A percentile compares a stretch with the other conserved stretches of the same genome.
phyloP scores from a whole-genome alignment of 2,888 invertebrate species.

The Camptogramma bilineatum region DNA sequence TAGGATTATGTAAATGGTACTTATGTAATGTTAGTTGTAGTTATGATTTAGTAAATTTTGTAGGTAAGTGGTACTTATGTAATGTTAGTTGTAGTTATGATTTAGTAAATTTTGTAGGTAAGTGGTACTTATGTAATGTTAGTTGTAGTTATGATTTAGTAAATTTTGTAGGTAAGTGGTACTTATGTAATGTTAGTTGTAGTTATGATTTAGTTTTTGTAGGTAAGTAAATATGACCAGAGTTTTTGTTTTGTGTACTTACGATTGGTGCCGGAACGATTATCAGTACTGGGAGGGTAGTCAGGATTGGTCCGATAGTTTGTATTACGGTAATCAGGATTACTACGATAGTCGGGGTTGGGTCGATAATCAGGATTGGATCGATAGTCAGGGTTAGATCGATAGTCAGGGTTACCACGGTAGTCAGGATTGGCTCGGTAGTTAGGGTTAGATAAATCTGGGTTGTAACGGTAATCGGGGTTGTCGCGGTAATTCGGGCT shows the following conservation, averaged over 20 bases:
- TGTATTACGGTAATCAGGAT: slow-evolving; percentile 22
- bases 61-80: neutral
- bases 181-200: neutral
- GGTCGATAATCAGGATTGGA: slow-evolving; percentile 21
- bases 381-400: slow-evolving; percentile 11
- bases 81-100: too few relatives aligned
- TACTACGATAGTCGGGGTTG: slow-evolving; percentile 21
- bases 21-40: too few relatives aligned
- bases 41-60: too few relatives aligned
- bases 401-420: slow-evolving; percentile 19
- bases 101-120: too few relatives aligned
- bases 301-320: slow-evolving; percentile 18
- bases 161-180: too few relatives aligned
- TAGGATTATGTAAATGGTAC: too few relatives aligned
- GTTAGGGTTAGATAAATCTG: slow-evolving; percentile 11
- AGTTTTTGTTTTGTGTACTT: slow-evolving; percentile 19
- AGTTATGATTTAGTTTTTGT: neutral
- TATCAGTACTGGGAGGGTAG: slow-evolving; percentile 11
- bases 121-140: too few relatives aligned
- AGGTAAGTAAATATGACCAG: neutral
- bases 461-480: slow-evolving; percentile 6
- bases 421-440: slow-evolving; percentile 21
- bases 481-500: slow-evolving; percentile 20
- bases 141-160: too few relatives aligned
- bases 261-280: slow-evolving; percentile 20